These are phyloP conservation scores for Aphis gossypii DNA, from an alignment of 1,140 invertebrate species.

Conservation along the genomic window DNA sequence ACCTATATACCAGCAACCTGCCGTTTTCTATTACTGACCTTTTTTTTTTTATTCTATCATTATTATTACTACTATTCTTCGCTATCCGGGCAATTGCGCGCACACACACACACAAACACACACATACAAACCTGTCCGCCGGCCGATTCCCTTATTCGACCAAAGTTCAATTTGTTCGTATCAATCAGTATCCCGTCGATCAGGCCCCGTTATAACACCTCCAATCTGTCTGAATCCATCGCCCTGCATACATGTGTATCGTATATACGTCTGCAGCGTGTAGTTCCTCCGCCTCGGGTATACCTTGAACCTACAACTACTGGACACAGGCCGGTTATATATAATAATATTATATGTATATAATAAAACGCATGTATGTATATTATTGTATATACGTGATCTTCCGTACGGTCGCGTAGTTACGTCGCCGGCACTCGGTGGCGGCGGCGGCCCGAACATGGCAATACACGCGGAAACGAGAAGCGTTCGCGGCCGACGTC, in stretches of 20 bases:
- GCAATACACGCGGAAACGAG: background rate
- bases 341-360: background rate
- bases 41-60: background rate
- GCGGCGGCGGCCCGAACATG: background rate
- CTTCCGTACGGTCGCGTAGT: background rate
- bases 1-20: background rate
- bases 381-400: background rate
- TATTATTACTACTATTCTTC: background rate
- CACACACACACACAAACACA: too few relatives aligned
- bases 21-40: conserved; percentile 18
- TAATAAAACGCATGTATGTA: background rate
- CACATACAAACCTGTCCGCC: background rate
- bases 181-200: conserved; percentile 52
- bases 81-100: background rate
- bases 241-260: background rate
- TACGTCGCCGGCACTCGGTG: too few relatives aligned
- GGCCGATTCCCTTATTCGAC: conserved; percentile 21
- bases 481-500: conserved; percentile 17
- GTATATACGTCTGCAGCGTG: background rate
- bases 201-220: conserved; percentile 54
- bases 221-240: conserved; percentile 40
- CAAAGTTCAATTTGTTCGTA: conserved; percentile 56
- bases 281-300: background rate
- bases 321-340: background rate
- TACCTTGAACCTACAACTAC: background rate